A percentile compares a stretch with the other conserved stretches of the same genome.
Evolutionary conservation across 2,888 invertebrate species (phyloP).

Genomic region (Patella ulyssiponensis): DNA sequence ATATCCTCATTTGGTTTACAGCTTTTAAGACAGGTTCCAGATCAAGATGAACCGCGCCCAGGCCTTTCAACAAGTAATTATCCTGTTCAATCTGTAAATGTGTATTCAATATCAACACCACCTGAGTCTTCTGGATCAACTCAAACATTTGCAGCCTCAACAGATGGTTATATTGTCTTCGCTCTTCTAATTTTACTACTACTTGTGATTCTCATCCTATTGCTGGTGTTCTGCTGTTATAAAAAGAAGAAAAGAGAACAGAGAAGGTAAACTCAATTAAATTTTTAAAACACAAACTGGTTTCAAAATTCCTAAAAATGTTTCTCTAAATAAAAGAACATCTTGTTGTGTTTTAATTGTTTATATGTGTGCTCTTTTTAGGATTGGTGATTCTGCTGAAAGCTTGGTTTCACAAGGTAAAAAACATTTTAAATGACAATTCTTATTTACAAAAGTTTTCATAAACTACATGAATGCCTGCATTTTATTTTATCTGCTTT

Average conservation of each 20-base stretch:
- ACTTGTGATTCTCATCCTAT: constrained; percentile 14
- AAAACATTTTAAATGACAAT: too few species aligned
- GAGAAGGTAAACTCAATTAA: neutral
- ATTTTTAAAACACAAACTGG: neutral
- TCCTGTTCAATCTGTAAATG: neutral
- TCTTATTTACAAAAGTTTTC: too few species aligned
- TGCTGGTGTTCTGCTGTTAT: constrained; percentile 10
- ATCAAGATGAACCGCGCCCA: neutral
- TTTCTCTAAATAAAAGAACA: too few species aligned
- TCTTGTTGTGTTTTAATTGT: too few species aligned
- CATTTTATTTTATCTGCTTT: too few species aligned
- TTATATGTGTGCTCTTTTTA: too few species aligned
- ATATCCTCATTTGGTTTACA: neutral
- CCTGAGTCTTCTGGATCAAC: neutral
- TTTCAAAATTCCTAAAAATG: too few species aligned
- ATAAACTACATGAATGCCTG: too few species aligned
- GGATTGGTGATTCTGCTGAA: too few species aligned
- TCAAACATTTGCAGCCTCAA: neutral
- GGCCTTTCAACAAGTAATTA: neutral
- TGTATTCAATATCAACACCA: neutral
- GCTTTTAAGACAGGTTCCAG: neutral
- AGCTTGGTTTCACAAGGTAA: too few species aligned
- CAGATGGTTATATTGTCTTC: constrained; percentile 1
- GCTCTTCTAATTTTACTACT: constrained; percentile 2
- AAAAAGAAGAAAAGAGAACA: constrained; percentile 11